phyloP scores from a whole-genome alignment of 92 coral and sea anemone species.

The Palythoa heliodiscus region DNA sequence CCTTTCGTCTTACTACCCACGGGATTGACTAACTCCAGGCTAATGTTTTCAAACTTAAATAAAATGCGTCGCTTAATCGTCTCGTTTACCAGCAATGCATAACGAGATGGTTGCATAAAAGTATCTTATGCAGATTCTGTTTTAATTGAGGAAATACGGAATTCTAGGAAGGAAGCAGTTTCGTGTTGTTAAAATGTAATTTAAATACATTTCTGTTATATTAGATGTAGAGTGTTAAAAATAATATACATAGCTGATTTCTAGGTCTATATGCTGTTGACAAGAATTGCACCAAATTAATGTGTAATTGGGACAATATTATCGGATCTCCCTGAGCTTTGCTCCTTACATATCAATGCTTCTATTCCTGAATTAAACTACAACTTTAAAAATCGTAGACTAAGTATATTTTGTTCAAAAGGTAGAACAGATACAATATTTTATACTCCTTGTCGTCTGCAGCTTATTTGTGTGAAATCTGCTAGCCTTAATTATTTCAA shows the following conservation, averaged over 20 bases:
- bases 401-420: too few species aligned
- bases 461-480: too few species aligned
- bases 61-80: background rate
- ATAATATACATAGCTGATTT: background rate
- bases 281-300: background rate
- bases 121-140: background rate
- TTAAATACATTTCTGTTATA: background rate
- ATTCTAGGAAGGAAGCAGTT: constrained; percentile 31
- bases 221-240: background rate
- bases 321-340: too few species aligned
- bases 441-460: too few species aligned
- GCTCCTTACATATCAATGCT: too few species aligned
- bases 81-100: background rate
- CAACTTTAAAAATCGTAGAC: too few species aligned
- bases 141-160: constrained; percentile 14
- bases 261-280: background rate
- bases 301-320: background rate
- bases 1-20: background rate
- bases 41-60: constrained; percentile 7
- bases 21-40: constrained; percentile 1
- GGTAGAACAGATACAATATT: too few species aligned
- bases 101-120: background rate
- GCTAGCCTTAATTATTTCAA: too few species aligned
- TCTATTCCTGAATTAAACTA: too few species aligned
- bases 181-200: background rate